A percentile compares a stretch with the other conserved stretches of the same genome.
Evolutionary conservation across 1,140 invertebrate species (phyloP).

Genomic region (Drosophila tsacasi): DNA sequence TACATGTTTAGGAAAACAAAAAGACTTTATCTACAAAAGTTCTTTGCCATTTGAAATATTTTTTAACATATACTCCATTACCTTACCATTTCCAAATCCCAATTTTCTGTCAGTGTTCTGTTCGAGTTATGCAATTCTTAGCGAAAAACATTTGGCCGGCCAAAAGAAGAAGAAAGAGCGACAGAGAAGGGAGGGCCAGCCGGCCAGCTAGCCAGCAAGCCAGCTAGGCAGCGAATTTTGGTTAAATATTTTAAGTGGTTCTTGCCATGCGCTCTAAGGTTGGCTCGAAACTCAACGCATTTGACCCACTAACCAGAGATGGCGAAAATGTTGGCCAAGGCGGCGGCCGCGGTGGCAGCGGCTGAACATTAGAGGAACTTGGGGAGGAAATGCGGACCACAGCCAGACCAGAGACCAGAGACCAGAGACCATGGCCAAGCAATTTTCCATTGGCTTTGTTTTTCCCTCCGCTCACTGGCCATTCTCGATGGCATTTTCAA

Average conservation of each 20-base stretch:
- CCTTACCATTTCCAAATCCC: too few species aligned
- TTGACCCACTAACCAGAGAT: constrained; percentile 69
- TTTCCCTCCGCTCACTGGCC: constrained; percentile 37
- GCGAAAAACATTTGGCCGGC: constrained; percentile 41
- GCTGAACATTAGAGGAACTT: constrained; percentile 11
- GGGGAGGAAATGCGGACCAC: constrained; percentile 20
- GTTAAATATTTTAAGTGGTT: constrained; percentile 82
- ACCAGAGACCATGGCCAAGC: constrained; percentile 49
- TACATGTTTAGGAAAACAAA: background rate
- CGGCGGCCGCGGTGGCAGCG: constrained; percentile 1
- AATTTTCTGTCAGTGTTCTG: constrained; percentile 13
- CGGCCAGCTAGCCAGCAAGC: background rate
- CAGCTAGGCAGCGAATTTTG: constrained; percentile 47
- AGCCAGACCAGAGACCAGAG: constrained; percentile 27
- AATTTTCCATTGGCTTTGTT: constrained; percentile 49
- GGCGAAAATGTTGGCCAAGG: constrained; percentile 40
- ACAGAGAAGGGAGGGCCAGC: constrained; percentile 27
- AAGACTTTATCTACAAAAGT: background rate
- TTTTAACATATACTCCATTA: background rate
- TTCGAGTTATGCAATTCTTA: constrained; percentile 69
- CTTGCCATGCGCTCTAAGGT: constrained; percentile 73
- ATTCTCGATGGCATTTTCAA: constrained; percentile 59
- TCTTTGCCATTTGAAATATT: background rate
- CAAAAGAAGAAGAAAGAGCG: constrained; percentile 28
- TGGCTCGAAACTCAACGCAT: constrained; percentile 71